phyloP scores from a whole-genome alignment of 2,888 invertebrate genomes.

The Cancer borealis region DNA sequence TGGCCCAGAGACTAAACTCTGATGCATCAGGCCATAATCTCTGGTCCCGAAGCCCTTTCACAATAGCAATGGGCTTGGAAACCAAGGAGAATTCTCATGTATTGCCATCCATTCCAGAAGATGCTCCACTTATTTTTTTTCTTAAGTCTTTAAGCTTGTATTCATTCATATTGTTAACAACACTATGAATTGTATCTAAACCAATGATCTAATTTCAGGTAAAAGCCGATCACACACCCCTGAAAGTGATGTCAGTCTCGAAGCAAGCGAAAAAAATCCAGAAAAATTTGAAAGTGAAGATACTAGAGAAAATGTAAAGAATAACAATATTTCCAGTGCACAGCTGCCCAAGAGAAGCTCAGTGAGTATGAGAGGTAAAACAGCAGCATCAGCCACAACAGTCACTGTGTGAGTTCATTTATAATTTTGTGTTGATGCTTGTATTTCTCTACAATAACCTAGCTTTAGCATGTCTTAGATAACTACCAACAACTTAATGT shows the following conservation, averaged over 20 bases:
- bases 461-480: conserved; percentile 50
- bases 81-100: too few relatives aligned
- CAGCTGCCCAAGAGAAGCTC: conserved; percentile 55
- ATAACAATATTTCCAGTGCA: conserved; percentile 65
- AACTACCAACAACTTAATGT: conserved; percentile 40
- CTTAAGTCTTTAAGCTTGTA: background rate
- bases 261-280: conserved; percentile 55
- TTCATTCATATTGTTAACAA: background rate
- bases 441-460: background rate
- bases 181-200: background rate
- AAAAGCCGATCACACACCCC: conserved; percentile 67
- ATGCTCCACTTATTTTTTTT: background rate
- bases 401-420: conserved; percentile 57
- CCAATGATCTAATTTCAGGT: conserved; percentile 42
- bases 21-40: too few relatives aligned
- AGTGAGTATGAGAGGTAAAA: conserved; percentile 63
- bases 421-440: background rate
- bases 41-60: too few relatives aligned
- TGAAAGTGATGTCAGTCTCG: conserved; percentile 68
- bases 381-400: conserved; percentile 63
- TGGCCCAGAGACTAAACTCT: too few relatives aligned
- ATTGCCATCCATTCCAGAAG: too few relatives aligned
- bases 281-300: conserved; percentile 59
- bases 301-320: conserved; percentile 62
- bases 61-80: too few relatives aligned